Evolutionary conservation across 2,113 vertebrate species (phyloP), one percentile per base, ranked within the genome.

Genomic region (Mobula hypostoma): DNA sequence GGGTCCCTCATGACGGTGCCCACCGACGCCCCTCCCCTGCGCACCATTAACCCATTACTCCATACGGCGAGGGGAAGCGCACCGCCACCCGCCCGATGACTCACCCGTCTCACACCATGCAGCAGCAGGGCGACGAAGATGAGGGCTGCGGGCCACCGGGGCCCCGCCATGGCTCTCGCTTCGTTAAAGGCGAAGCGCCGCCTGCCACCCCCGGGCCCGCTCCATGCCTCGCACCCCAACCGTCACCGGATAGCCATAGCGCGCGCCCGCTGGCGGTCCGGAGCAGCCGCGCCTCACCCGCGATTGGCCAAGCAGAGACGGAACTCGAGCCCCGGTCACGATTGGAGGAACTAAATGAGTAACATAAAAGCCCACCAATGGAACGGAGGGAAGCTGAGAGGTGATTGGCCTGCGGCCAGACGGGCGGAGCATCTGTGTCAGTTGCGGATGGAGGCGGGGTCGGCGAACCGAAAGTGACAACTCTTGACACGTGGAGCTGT

Each of bases 401-500:
- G 12, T 15, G 32, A 82, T 82, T 80, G 78, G 78, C 6, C 4
- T 1, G 8, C 5, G 79, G 17, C 19, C 48, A 29, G 21, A 9
- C 19, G 7, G 61, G 88, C 15, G 63, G 5, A 21, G 17, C 88
- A 0, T 91, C 88, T 9, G 63, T 17, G 1, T n/a, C n/a, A 0
- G 8, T 8, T 0, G 58, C 2, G 66, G 15, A 0, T 6, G n/a
- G n/a, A 61, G 66, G 32, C 36, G 36, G 7, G 68, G 8, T 21
- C 9, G 12, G 36, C 11, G 2, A 90, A 90, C 6, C 29, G 61
- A 90, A 90, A 90, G 85, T 66, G 61, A 90, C 14, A 68, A 15
- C 5, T 90, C 77, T 29, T 90, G 85, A 90, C 85, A 90, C 85
- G 85, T 90, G 85, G 85, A 90, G 85, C 85, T 32, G 85, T 32